Base-by-base conservation (phyloP, 1,140 invertebrate genomes). In the Lasaia peninsularis region DNA sequence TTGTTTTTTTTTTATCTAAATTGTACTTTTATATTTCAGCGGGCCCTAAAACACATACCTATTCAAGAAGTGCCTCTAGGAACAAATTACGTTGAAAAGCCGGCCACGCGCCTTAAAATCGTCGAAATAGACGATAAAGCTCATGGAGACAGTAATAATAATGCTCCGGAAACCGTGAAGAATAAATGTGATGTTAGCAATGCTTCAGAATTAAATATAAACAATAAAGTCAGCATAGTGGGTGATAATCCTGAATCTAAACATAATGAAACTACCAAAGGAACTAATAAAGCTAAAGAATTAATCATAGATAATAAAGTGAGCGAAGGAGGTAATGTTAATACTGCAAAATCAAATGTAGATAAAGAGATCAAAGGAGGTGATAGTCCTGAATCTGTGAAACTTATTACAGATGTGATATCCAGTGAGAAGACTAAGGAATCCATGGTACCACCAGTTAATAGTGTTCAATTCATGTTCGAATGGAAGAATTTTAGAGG, bases 381-480 rank as follows among this genome's bases (percentile, higher is more conserved):
- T 35, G 35, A 44, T n/a, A 18, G 14, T 9, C 37, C 37, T 0
- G 53, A 56, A 28, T 56, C 53, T 7, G 28, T 14, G 9, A 56
- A 56, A 48, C 37, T 56, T 12, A 28, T 48, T 16, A 11, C 37
- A 4, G 37, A 48, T 35, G 62, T 57, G 14, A 56, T 49, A 21
- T 8, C 7, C 14, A 56, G 49, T 31, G 18, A 67, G 57, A 59
- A 52, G 16, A 48, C 10, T 52, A 40, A 37, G 40, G 34, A 53
- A 56, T 32, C 28, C 21, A 55, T 91, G 60, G 85, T 86, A 2
- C 65, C 88, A 31, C 92, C 92, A 4, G 89, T 86, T 40, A 91
- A 90, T 54, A 90, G 91, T 54, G 90, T 93, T 9, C 91, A 92
- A 64, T 93, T 93, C 73, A 63, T 91, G 65, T 64, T 85, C 0